These are phyloP conservation scores for Condylura cristata DNA, from an alignment of 2,113 vertebrate species.

Conservation along the genomic window DNA sequence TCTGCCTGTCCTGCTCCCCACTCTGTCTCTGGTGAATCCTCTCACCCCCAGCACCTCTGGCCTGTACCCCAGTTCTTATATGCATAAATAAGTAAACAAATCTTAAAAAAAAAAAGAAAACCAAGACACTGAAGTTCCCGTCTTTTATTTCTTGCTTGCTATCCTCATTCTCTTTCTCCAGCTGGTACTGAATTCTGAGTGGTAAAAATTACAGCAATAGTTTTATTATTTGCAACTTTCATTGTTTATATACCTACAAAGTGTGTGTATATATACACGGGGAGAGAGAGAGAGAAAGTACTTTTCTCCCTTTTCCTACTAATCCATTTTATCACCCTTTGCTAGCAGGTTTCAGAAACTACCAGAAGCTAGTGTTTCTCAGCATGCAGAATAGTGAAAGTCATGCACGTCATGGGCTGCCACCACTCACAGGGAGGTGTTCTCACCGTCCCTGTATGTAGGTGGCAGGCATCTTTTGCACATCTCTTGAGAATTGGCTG, in stretches of 20 bases:
- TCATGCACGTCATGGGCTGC: neutral
- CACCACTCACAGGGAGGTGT: neutral
- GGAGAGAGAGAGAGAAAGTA: no score
- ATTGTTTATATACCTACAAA: neutral
- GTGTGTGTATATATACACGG: neutral
- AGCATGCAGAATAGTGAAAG: neutral
- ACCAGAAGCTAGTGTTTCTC: neutral
- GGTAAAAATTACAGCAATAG: neutral
- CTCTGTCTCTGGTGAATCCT: no score
- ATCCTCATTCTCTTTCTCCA: neutral
- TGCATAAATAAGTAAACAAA: no score
- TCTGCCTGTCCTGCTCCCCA: no score
- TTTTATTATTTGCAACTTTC: neutral
- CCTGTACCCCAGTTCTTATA: no score
- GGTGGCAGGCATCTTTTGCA: neutral
- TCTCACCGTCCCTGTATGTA: neutral
- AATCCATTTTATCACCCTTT: neutral
- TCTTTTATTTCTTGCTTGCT: no score
- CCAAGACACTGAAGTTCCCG: no score
- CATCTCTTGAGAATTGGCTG: neutral
- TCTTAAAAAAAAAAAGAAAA: neutral
- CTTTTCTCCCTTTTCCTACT: neutral
- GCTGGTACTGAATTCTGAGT: neutral
- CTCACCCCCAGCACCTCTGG: no score
- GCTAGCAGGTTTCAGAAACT: neutral